Percentiles rank a stretch among this genome's conserved stretches.
These are phyloP conservation scores for Chrysemys picta DNA, from an alignment of 2,113 vertebrate species.

Conservation along the genomic window DNA sequence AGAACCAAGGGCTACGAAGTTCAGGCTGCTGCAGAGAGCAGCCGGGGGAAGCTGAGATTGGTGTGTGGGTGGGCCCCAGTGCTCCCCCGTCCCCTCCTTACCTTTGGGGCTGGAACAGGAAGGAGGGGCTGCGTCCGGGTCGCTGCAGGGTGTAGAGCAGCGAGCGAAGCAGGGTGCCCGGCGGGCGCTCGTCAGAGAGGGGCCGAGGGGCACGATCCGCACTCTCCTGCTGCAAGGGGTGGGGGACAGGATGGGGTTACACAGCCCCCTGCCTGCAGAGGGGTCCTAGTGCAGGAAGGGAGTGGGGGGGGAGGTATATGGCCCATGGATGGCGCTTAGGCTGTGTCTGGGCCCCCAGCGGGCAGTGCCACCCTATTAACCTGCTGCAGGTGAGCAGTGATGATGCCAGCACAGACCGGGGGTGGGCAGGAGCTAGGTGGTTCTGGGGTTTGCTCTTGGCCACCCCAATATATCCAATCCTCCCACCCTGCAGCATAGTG, in stretches of 20 bases:
- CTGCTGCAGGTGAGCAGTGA: too few species aligned
- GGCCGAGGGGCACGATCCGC: constrained; percentile 59
- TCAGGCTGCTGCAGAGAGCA: too few species aligned
- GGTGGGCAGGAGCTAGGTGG: too few species aligned
- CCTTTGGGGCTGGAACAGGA: constrained; percentile 90
- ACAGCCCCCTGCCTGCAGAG: constrained; percentile 40
- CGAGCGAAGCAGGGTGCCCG: constrained; percentile 68
- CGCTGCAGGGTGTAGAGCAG: constrained; percentile 76
- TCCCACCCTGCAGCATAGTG: too few species aligned
- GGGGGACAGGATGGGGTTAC: not conserved
- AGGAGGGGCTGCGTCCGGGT: constrained; percentile 77
- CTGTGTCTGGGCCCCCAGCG: not conserved
- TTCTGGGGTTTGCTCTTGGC: too few species aligned
- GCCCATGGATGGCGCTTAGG: too few species aligned
- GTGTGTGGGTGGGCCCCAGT: not conserved
- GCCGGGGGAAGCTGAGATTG: too few species aligned
- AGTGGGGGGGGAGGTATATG: not conserved
- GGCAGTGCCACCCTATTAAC: not conserved
- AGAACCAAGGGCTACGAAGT: too few species aligned
- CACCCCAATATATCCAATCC: too few species aligned
- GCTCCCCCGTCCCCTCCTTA: constrained; percentile 45
- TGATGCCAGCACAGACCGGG: too few species aligned
- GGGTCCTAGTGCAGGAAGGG: not conserved
- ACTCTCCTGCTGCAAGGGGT: constrained; percentile 55
- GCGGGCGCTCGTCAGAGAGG: constrained; percentile 57